Evolutionary conservation across 2,888 invertebrate species (phyloP).

Genomic region (Morinoia aosen): DNA sequence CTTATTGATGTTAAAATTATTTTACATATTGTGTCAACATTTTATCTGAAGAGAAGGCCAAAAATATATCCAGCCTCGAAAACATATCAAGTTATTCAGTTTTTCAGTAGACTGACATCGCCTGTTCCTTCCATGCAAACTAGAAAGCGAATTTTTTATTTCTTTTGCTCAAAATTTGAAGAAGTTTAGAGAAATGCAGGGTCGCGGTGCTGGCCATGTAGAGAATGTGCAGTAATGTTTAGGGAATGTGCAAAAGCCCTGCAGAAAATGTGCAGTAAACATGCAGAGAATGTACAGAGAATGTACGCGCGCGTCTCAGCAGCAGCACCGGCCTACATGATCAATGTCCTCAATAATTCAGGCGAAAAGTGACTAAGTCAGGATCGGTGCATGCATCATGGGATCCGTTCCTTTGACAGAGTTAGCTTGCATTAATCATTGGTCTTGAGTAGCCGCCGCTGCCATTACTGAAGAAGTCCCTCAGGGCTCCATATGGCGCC

Average conservation of each 20-base stretch:
- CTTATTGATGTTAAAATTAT: too few relatives aligned
- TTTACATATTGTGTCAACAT: too few relatives aligned
- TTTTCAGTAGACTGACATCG: too few relatives aligned
- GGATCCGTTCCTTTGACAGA: constrained; percentile 19
- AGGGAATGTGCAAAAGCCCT: background rate
- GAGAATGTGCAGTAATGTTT: too few relatives aligned
- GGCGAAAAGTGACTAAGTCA: constrained; percentile 34
- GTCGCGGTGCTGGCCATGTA: too few relatives aligned
- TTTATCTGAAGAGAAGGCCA: background rate
- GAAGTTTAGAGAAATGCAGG: too few relatives aligned
- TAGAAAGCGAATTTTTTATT: background rate
- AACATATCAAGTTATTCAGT: too few relatives aligned
- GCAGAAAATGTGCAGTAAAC: too few relatives aligned
- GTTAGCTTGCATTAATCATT: constrained; percentile 25
- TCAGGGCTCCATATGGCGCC: background rate
- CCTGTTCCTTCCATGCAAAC: too few relatives aligned
- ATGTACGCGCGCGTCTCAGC: background rate
- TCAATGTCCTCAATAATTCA: constrained; percentile 17
- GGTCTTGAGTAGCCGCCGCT: constrained; percentile 38
- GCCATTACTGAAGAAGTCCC: constrained; percentile 40
- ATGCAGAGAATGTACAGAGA: too few relatives aligned
- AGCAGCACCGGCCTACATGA: background rate
- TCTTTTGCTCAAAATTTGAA: background rate
- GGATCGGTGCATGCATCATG: constrained; percentile 24
- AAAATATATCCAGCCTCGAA: too few relatives aligned